Conservation (phyloP, 2,113 vertebrate genomes). For the Triplophysa siluroides region DNA sequence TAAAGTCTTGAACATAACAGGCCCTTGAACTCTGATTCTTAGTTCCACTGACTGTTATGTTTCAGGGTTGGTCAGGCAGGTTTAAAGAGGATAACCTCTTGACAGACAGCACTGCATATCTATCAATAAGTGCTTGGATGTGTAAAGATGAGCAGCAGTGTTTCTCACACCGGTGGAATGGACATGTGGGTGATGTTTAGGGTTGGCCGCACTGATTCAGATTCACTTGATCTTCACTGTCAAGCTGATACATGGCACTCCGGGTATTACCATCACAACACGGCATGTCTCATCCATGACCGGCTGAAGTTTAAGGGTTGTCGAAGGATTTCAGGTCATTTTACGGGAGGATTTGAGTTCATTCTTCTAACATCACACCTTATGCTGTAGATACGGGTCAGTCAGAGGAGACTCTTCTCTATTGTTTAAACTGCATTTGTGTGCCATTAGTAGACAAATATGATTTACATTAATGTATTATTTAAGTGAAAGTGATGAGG, state of each 20-base stretch:
- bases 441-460: too few species aligned
- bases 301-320: background rate
- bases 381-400: too few species aligned
- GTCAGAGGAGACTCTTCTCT: too few species aligned
- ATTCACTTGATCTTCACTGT: background rate
- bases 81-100: background rate
- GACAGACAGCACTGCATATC: background rate
- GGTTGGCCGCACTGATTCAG: slow-evolving; percentile 11
- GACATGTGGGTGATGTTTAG: background rate
- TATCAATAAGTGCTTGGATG: background rate
- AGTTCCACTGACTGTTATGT: background rate
- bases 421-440: too few species aligned
- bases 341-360: too few species aligned
- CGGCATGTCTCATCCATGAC: slow-evolving; percentile 18
- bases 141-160: background rate
- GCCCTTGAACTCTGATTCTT: too few species aligned
- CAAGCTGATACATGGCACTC: slow-evolving; percentile 4
- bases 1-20: too few species aligned
- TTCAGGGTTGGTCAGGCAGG: slow-evolving; percentile 4
- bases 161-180: background rate
- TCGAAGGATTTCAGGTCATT: background rate
- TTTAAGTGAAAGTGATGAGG: too few species aligned
- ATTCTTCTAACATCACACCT: too few species aligned
- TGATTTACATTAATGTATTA: too few species aligned
- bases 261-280: background rate